Base-by-base conservation (phyloP, 2,888 invertebrate genomes). In the Hedychridium roseum region DNA sequence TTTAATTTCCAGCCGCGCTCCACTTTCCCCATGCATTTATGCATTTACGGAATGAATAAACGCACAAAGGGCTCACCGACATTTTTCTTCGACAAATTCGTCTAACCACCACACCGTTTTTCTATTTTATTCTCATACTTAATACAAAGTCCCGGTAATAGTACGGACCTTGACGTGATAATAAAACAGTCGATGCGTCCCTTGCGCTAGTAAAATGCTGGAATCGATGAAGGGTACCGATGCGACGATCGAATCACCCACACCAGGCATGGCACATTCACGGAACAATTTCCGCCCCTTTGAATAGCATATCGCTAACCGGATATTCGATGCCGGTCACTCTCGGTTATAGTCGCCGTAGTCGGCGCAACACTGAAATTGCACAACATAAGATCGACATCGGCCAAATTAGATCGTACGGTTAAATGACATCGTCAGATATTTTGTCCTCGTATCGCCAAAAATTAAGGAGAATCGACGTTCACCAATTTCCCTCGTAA, bases 261-360 rank as follows among this genome's bases (percentile, higher is more conserved):
- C 44, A 28, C 42, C 28, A 34, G 30, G 36, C 37, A 46, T 31
- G 34, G 45, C 36, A 39, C 39, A 43, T 55, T 53, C 49, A 42
- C 27, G 40, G 44, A 49, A 53, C 47, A 50, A 54, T 54, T 54
- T 50, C 50, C 53, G 34, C 17, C 36, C 27, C 46, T 51, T 42
- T 39, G 47, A 45, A 37, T 43, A 36, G 30, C 40, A 50, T 55
- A 50, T 52, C 41, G 37, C 31, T 43, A 47, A 41, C 23, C 46
- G 41, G 37, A 50, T 47, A 47, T 46, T 47, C 43, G 34, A 46
- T 21, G 43, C 28, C 38, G 37, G 21, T 31, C 38, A 30, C 26
- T 38, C 34, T 30, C 45, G 38, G 35, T 30, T 37, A 18, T 31
- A 39, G 17, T 39, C 45, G 35, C 35, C 34, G 21, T 31, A 39